A percentile compares a stretch with the other conserved stretches of the same genome.
phyloP scores from a whole-genome alignment of 2,113 vertebrate species.

The Eulemur macaco region DNA sequence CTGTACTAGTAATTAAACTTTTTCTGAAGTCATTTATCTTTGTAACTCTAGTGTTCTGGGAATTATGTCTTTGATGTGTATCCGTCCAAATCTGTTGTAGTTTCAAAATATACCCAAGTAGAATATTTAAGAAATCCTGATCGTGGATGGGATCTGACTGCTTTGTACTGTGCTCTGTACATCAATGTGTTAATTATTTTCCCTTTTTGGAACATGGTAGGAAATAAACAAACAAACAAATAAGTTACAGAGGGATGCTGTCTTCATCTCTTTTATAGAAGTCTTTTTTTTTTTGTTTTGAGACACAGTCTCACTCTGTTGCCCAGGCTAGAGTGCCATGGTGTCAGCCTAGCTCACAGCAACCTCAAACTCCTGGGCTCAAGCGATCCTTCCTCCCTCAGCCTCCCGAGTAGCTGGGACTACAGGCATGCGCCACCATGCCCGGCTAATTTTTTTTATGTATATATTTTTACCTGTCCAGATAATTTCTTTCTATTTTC shows the following conservation, averaged over 20 bases:
- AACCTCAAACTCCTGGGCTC: too few relatives aligned
- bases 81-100: neutral
- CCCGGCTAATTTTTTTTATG: too few relatives aligned
- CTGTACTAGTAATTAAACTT: neutral
- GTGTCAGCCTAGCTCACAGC: too few relatives aligned
- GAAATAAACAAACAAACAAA: neutral
- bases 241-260: neutral
- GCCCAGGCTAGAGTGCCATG: too few relatives aligned
- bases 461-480: too few relatives aligned
- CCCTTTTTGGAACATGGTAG: neutral
- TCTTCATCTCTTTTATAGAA: neutral
- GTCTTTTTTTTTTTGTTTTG: neutral
- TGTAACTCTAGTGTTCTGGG: neutral
- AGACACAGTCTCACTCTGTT: too few relatives aligned
- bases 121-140: neutral
- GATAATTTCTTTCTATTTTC: too few relatives aligned
- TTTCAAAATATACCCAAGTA: neutral
- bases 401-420: too few relatives aligned
- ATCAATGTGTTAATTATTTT: neutral
- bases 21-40: neutral
- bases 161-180: neutral
- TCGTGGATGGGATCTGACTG: neutral
- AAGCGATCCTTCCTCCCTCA: too few relatives aligned
- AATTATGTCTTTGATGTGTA: neutral
- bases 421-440: too few relatives aligned